Base-by-base conservation (phyloP, 2,888 invertebrate genomes). In the Aleiodes leptofemur region DNA sequence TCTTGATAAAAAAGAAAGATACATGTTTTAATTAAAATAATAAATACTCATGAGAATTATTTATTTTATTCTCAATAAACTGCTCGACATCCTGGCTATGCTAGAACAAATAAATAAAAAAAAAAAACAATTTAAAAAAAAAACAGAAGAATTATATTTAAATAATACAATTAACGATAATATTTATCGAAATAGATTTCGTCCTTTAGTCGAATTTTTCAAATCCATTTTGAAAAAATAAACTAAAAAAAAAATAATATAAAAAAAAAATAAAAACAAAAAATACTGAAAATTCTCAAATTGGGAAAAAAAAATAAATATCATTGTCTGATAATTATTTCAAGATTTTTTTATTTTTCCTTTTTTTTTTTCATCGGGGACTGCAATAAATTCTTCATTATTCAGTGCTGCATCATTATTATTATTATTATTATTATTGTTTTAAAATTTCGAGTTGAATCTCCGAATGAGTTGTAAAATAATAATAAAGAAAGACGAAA, bases 131-230 rank as follows among this genome's bases (percentile, higher is more conserved):
- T 34, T 34, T 2, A 16, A 59, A n/a, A 59, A 59, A 34, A 34
- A 59, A 23, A 23, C 23, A 23, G 23, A 23, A 23, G 23, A 23
- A 59, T 43, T 23, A 23, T n/a, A 23, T 43, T 43, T 9, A 43
- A 43, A 43, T 43, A 43, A 43, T 43, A 43, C 43, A 64, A 64
- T 64, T 43, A 64, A 48, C 64, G 48, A 64, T 64, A 64, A 64
- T 64, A 64, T 64, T 64, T 64, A 64, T 64, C 64, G 64, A 64
- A 16, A 48, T 43, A 43, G 43, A 48, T 43, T 14, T 4, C 23
- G 43, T 34, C 16, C 8, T 43, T 7, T 14, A 43, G 43, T 64
- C 43, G 16, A 43, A 14, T 61, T 61, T 61, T 64, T 64, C 64
- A 64, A 64, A 3, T 64, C n/a, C 16, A 64, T 64, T 34, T 64